These are phyloP conservation scores for Empis livida DNA, from an alignment of 2,888 invertebrate species.

Conservation along the genomic window DNA sequence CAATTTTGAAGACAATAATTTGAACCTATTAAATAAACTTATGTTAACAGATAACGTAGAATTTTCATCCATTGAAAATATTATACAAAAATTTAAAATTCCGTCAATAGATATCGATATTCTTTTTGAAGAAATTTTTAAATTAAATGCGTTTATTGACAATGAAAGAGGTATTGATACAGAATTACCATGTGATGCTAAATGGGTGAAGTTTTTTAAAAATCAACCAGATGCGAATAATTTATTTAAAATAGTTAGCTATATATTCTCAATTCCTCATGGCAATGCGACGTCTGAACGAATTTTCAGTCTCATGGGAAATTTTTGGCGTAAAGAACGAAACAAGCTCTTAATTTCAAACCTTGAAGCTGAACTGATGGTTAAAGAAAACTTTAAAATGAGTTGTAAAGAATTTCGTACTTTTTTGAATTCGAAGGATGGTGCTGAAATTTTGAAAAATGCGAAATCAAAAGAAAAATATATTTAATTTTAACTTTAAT, in stretches of 20 bases:
- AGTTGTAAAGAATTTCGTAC: conserved; percentile 3
- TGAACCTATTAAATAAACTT: neutral
- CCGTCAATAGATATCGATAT: conserved; percentile 2
- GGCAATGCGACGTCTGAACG: conserved; percentile 1
- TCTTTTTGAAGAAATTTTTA: conserved; percentile 2
- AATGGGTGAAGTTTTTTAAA: conserved; percentile 3
- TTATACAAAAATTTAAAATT: neutral
- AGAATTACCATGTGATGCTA: neutral
- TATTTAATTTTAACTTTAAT: neutral
- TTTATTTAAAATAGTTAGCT: conserved; percentile 3
- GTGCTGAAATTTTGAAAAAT: neutral
- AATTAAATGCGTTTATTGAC: conserved; percentile 1
- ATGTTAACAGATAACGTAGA: neutral
- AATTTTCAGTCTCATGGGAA: conserved; percentile 4
- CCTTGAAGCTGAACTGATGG: conserved; percentile 4
- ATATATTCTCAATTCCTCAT: conserved; percentile 4
- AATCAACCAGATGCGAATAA: conserved; percentile 3
- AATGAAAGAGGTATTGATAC: neutral
- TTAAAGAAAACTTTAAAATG: conserved; percentile 3
- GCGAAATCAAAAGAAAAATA: neutral
- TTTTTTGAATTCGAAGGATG: neutral
- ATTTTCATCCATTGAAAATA: neutral
- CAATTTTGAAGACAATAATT: neutral
- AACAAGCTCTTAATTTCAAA: conserved; percentile 3
- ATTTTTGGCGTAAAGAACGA: conserved; percentile 2